A percentile compares a stretch with the other conserved stretches of the same genome.
These are phyloP conservation scores for Helobdella robusta DNA, from an alignment of 2,888 invertebrate species.

Conservation along the genomic window DNA sequence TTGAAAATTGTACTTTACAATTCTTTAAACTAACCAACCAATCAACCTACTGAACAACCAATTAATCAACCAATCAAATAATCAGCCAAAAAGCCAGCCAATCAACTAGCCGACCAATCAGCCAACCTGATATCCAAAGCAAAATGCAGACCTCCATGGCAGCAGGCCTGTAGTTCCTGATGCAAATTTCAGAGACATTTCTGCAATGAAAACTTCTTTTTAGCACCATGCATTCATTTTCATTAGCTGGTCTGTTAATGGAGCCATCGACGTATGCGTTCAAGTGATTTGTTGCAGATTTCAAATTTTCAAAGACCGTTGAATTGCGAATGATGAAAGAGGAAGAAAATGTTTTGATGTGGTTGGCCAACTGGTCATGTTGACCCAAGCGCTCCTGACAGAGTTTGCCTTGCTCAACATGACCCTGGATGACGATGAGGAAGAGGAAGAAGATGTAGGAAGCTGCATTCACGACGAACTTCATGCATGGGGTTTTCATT, in stretches of 20 bases:
- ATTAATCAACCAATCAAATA: too few species aligned
- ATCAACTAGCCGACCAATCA: too few species aligned
- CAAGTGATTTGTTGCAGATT: too few species aligned
- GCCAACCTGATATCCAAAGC: constrained; percentile 33
- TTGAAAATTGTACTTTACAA: too few species aligned
- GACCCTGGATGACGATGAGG: constrained; percentile 36
- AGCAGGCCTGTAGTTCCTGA: constrained; percentile 29
- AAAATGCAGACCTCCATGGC: constrained; percentile 30
- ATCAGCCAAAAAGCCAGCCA: too few species aligned
- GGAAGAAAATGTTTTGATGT: constrained; percentile 16
- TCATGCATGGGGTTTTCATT: constrained; percentile 44
- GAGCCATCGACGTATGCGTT: too few species aligned
- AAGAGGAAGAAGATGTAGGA: constrained; percentile 43
- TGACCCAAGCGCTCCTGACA: constrained; percentile 21
- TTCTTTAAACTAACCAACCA: too few species aligned
- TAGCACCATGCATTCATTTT: not conserved
- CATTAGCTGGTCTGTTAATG: not conserved
- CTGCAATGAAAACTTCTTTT: not conserved
- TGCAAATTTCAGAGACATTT: constrained; percentile 27
- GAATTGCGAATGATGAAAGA: not conserved
- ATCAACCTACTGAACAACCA: too few species aligned
- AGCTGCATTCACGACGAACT: constrained; percentile 44
- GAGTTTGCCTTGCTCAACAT: constrained; percentile 29
- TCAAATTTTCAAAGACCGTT: too few species aligned
- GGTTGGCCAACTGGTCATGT: not conserved